Base-by-base conservation (phyloP, 2,888 invertebrate genomes). In the Coenonympha arcania region DNA sequence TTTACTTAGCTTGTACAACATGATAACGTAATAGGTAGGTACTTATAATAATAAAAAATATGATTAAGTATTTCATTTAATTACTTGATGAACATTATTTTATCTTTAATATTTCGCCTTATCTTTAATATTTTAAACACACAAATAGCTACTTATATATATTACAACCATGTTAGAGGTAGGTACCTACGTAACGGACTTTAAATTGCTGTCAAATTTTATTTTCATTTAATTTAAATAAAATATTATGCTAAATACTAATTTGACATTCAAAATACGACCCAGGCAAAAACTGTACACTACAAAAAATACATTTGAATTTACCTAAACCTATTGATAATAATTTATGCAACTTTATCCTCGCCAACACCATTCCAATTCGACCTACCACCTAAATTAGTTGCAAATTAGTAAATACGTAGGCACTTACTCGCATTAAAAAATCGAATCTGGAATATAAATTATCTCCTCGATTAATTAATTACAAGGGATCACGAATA, bases 401-500 rank as follows among this genome's bases (percentile, higher is more conserved):
- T 6, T 13, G n/a, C 1, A 30, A 30, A 40, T 26, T 26, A 39
- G n/a, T 8, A 42, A 15, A 31, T 22, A 40, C 37, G 22, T 48
- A 44, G 36, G 47, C 34, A 37, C 30, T 30, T 22, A 26, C 16
- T 15, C 24, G n/a, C 13, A 22, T 22, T n/a, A n/a, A n/a, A n/a
- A n/a, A n/a, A n/a, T 36, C n/a, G 9, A 48, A 39, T 22, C 9
- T 13, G 1, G 16, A 33, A 45, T 45, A 46, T n/a, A n/a, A n/a
- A n/a, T n/a, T n/a, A n/a, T 22, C 41, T 49, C 46, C 48, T 40
- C 28, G 11, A 48, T 48, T 48, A 50, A 47, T 50, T 50, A 50
- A 56, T 47, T 34, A 43, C 43, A 19, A 19, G 31, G 36, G 43
- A 61, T 64, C 66, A 65, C 66, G 65, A 71, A 71, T 50, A 51